phyloP scores from a whole-genome alignment of 2,888 invertebrate species.

The Pegoplata infirma region DNA sequence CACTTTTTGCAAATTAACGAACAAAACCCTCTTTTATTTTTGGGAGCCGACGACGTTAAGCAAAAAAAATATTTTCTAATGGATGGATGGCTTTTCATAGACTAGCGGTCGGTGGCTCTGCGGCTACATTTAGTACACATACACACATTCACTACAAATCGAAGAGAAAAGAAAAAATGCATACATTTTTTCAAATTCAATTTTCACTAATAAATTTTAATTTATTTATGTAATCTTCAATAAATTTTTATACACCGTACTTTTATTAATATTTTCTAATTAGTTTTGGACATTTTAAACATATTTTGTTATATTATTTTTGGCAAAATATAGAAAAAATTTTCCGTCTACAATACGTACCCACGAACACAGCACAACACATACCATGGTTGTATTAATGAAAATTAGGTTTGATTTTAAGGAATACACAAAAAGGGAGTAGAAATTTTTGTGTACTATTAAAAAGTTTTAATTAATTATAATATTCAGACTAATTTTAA shows the following conservation, averaged over 20 bases:
- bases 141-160: conserved; percentile 47
- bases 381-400: conserved; percentile 53
- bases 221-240: background rate
- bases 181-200: conserved; percentile 47
- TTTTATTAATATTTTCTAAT: background rate
- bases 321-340: conserved; percentile 49
- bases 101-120: conserved; percentile 43
- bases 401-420: conserved; percentile 9
- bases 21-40: conserved; percentile 40
- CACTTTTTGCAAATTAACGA: conserved; percentile 25
- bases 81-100: conserved; percentile 36
- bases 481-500: background rate
- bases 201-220: conserved; percentile 11
- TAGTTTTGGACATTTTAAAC: conserved; percentile 23
- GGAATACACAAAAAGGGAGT: conserved; percentile 54
- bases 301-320: conserved; percentile 43
- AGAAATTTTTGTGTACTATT: background rate
- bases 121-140: conserved; percentile 48
- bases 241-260: background rate
- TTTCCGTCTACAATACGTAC: conserved; percentile 59
- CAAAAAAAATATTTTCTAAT: conserved; percentile 56
- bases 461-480: background rate
- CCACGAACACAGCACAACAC: conserved; percentile 63
- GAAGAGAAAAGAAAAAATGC: conserved; percentile 37
- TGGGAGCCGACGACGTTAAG: conserved; percentile 50